These are phyloP conservation scores for Drosophila picticornis DNA, from an alignment of 2,888 invertebrate species.

Conservation along the genomic window DNA sequence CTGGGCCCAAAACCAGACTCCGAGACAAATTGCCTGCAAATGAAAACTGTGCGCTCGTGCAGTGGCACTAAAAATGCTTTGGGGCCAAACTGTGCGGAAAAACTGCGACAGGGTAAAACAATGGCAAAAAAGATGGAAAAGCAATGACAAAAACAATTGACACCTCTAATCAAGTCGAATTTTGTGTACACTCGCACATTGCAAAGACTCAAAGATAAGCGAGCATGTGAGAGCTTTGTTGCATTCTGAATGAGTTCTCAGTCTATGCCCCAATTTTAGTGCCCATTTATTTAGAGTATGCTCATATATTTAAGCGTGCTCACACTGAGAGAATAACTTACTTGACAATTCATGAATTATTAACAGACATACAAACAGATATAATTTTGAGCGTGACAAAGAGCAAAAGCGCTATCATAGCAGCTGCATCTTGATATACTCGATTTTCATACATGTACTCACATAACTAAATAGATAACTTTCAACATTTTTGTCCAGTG, in stretches of 20 bases:
- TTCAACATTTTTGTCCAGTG: slow-evolving; percentile 8
- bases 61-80: slow-evolving; percentile 69
- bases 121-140: slow-evolving; percentile 32
- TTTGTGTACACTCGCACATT: slow-evolving; percentile 15
- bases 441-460: background rate
- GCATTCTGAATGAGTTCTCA: background rate
- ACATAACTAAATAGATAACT: background rate
- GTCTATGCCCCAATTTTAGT: background rate
- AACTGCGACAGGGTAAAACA: slow-evolving; percentile 73
- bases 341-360: background rate
- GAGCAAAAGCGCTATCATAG: background rate
- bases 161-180: slow-evolving; percentile 21
- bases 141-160: slow-evolving; percentile 12
- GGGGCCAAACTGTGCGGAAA: slow-evolving; percentile 66
- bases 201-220: background rate
- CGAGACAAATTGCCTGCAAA: slow-evolving; percentile 71
- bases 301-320: background rate
- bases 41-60: slow-evolving; percentile 60
- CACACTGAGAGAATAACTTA: background rate
- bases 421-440: background rate
- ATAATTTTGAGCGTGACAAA: background rate
- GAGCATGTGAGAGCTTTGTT: background rate
- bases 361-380: background rate
- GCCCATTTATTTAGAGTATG: background rate
- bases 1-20: slow-evolving; percentile 15